Evolutionary conservation across 1,140 invertebrate species (phyloP).

Genomic region (Chymomyza costata): DNA sequence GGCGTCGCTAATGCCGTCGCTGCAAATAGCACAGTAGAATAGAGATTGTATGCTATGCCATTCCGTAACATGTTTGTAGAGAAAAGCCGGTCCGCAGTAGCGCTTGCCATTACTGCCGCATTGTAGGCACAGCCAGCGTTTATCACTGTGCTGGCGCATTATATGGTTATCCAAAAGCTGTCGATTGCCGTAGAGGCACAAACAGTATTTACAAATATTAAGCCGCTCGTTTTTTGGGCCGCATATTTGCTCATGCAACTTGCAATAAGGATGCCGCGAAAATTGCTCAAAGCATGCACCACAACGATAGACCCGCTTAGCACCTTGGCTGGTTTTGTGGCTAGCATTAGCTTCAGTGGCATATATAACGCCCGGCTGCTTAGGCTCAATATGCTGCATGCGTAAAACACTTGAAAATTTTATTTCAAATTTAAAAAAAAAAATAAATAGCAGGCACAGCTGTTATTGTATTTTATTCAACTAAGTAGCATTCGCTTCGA

Average conservation of each 20-base stretch:
- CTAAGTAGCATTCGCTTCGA: no score
- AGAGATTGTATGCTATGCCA: constrained; percentile 55
- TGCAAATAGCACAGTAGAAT: constrained; percentile 54
- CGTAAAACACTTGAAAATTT: no score
- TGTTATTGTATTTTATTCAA: no score
- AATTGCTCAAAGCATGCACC: constrained; percentile 32
- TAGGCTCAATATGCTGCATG: no score
- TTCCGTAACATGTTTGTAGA: constrained; percentile 46
- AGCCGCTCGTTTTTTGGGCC: constrained; percentile 23
- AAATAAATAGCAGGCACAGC: no score
- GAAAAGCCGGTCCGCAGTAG: constrained; percentile 39
- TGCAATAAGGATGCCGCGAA: constrained; percentile 26
- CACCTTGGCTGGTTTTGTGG: no score
- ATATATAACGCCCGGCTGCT: no score
- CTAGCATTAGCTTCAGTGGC: no score
- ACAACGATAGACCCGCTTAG: constrained; percentile 41
- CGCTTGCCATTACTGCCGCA: constrained; percentile 43
- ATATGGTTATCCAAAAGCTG: constrained; percentile 33
- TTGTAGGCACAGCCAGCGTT: constrained; percentile 46
- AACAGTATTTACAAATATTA: constrained; percentile 43
- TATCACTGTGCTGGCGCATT: constrained; percentile 37
- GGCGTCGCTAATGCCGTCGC: constrained; percentile 38
- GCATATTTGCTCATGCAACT: constrained; percentile 43
- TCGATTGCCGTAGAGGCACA: constrained; percentile 46
- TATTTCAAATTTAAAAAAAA: no score